Base-by-base conservation (phyloP, 1,140 invertebrate genomes). In the Sycobia sp. region DNA sequence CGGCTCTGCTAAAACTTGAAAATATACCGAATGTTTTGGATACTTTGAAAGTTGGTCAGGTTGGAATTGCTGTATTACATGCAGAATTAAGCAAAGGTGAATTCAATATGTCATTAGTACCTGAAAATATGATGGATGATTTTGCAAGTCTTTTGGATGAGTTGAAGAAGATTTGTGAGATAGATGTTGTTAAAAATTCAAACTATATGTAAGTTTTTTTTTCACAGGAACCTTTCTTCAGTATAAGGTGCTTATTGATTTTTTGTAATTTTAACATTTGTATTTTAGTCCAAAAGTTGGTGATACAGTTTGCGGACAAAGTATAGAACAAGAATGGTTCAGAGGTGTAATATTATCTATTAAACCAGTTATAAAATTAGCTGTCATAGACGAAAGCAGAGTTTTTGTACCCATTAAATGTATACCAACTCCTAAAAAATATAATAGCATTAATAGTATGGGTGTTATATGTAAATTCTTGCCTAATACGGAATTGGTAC, bases 361-460 rank as follows among this genome's bases (percentile, higher is more conserved):
- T 3, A 57, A 41, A 11, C 60, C 70, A 5, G 13, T 61, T 9
- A 44, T 71, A 8, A 69, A 68, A 65, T 44, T 81, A 11, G 57
- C 67, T 16, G 14, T 61, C 23, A 22, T 75, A 18, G 79, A 81
- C 20, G 74, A 78, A 65, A 67, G 70, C 7, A 64, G 65, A 57
- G 13, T 73, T 25, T 7, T 60, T 11, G 0, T 46, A 13, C 46
- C 69, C n/a, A 11, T 54, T 0, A 51, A 55, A 34, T 49, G 55
- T 27, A 10, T 70, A 3, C 59, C 69, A 27, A 38, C 69, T 36
- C 51, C 72, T 9, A 4, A 66, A 10, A 7, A 65, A 7, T 74
- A 65, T 25, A 22, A 13, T 0, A 36, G 61, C 7, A 65, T 73
- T 46, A 61, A 39, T 20, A 56, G 61, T 14, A 47, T 71, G 20